Evolutionary conservation across 2,888 invertebrate genomes (phyloP), one percentile per base, ranked within the genome.

Genomic region (Gerosis bhagava): DNA sequence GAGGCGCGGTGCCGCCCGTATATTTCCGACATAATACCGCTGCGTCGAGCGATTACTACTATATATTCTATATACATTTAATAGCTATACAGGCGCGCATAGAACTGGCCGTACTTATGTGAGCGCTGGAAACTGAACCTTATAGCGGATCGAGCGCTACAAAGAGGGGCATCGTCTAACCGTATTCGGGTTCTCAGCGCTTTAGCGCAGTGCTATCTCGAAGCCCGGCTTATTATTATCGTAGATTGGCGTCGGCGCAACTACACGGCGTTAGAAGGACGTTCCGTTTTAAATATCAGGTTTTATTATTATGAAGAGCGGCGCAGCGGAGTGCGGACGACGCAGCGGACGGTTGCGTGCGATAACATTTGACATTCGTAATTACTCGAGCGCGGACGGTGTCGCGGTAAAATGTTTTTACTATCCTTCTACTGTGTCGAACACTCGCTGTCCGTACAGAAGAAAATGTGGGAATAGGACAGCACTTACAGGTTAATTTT

Each of bases 21-120:
- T 88, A 88, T 88, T 88, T 88, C 88, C 88, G 87, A 88, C 88
- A 88, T 88, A 88, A 88, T 88, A 88, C 88, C 88, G 88, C 88
- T 88, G 88, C 88, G 88, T 88, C 88, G 88, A 88, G 88, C 88
- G 88, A 88, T 88, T 88, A 88, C 88, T 88, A 88, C 88, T 88
- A 88, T 88, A 88, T 88, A 88, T 88, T 88, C 88, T 87, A 88
- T 88, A 88, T 88, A 88, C 88, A 88, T 88, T 88, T 88, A 87
- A 88, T 87, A 88, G 87, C 87, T 88, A 88, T 88, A 88, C 87
- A 88, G 87, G 86, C 88, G 87, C 87, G 88, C 87, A 87, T 88
- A 88, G 88, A 88, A 88, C 87, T 87, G 86, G 87, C 87, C 87
- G 88, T 88, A 88, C 87, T 88, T 87, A 87, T 87, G 87, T 87